Base-by-base conservation (phyloP, 2,797 vertebrate genomes). In the Hirundo rustica region DNA sequence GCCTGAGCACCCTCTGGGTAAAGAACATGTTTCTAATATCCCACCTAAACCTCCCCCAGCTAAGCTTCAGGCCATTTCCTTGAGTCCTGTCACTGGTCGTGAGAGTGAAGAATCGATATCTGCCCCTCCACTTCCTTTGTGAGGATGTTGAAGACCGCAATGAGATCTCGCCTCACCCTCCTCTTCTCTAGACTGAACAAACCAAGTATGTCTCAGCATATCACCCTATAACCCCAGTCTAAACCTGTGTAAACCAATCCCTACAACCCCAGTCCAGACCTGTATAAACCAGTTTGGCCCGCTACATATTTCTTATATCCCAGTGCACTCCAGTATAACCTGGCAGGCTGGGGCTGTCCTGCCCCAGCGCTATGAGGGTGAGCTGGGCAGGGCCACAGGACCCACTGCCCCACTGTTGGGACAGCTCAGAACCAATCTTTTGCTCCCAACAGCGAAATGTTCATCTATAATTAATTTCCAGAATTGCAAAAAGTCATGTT, bases 311-410 rank as follows among this genome's bases (percentile, higher is more conserved):
- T 38, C 38, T 23, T 13, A 3, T 15, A 44, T 38, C 36, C 72
- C 77, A 32, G 55, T 15, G 55, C 65, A 26, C 11, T 70, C 14
- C 58, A 38, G 32, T 30, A 4, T 13, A 38, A 38, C 23, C 20
- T 29, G 11, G 72, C 0, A 0, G 36, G 36, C 32, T n/a, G 42
- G 27, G 19, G 7, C 64, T 1, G 3, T 8, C 50, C 44, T 44
- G 32, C n/a, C 6, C 50, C 3, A 6, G 48, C 1, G 0, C 36
- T 26, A 4, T 2, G 2, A 0, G 0, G 13, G 8, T n/a, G 44
- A n/a, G 5, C 4, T 32, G 23, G 36, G 38, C 25, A 20, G 25
- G 23, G 30, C 18, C 1, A 4, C n/a, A 8, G 14, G 14, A 40
- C 20, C 8, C 55, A 16, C 13, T 78, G 13, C 20, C 27, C 20